Conservation (phyloP, 2,113 vertebrate species). For the Eretmochelys imbricata region DNA sequence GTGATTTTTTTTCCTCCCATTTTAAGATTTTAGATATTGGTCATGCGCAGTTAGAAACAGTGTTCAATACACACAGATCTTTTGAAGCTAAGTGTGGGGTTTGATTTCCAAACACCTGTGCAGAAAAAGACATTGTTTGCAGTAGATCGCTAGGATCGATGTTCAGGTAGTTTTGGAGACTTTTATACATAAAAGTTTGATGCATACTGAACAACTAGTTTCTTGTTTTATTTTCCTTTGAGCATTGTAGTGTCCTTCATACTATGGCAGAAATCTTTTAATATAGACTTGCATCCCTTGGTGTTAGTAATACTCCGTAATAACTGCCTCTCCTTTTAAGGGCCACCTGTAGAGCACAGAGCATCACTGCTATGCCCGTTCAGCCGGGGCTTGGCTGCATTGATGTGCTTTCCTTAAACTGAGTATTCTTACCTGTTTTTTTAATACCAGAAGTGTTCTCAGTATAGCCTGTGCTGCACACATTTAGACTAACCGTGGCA, state of each 20-base stretch:
- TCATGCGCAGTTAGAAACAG: slow-evolving; percentile 40
- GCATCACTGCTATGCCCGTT: neutral
- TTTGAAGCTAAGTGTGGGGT: slow-evolving; percentile 21
- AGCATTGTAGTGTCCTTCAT: neutral
- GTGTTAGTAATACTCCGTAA: neutral
- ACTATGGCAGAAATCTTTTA: neutral
- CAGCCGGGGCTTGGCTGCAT: slow-evolving; percentile 31
- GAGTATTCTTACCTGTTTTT: slow-evolving; percentile 23
- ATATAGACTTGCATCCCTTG: neutral
- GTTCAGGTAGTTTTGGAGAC: slow-evolving; percentile 31
- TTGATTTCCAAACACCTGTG: slow-evolving; percentile 1
- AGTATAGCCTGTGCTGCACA: neutral
- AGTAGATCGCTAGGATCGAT: slow-evolving; percentile 8
- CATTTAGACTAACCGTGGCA: neutral
- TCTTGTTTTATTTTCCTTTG: slow-evolving; percentile 12
- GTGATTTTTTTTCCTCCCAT: slow-evolving; percentile 69
- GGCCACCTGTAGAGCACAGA: neutral
- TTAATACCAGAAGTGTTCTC: slow-evolving; percentile 52
- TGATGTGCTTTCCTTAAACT: slow-evolving; percentile 52
- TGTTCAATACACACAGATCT: slow-evolving; percentile 13
- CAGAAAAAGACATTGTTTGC: slow-evolving; percentile 7
- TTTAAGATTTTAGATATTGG: neutral
- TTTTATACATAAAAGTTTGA: neutral
- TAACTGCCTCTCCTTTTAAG: neutral
- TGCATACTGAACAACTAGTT: neutral